A percentile compares a stretch with the other conserved stretches of the same genome.
These are phyloP conservation scores for Clarias platycephalus DNA, from an alignment of 2,797 vertebrate species.

Conservation along the genomic window DNA sequence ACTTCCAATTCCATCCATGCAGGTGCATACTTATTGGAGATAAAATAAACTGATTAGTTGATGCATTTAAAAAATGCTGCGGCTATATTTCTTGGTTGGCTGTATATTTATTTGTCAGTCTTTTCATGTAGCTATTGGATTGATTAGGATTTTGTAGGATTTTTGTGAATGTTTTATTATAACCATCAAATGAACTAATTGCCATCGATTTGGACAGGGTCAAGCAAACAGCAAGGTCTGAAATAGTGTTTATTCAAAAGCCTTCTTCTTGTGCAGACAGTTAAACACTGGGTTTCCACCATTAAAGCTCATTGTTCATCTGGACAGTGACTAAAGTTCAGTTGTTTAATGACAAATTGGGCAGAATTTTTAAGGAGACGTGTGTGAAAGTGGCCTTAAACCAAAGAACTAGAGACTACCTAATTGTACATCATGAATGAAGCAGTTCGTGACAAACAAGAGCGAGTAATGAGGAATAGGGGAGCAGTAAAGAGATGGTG, in stretches of 20 bases:
- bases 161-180: neutral
- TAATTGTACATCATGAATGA: neutral
- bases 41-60: neutral
- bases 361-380: neutral
- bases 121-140: neutral
- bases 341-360: neutral
- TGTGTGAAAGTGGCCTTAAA: neutral
- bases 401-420: neutral
- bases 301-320: neutral
- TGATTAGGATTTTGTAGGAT: neutral
- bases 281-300: neutral
- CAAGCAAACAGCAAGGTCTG: neutral
- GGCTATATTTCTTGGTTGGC: neutral
- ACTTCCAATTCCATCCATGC: neutral
- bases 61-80: neutral
- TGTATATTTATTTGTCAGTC: neutral
- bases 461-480: too few species aligned
- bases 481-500: too few species aligned
- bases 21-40: neutral
- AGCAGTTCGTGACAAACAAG: neutral
- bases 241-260: neutral
- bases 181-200: neutral
- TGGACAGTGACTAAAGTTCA: neutral
- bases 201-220: neutral
- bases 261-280: neutral